Percentiles rank a stretch among this genome's conserved stretches.
Conservation (phyloP, 1,140 invertebrate species). For the Habropoda laboriosa region DNA sequence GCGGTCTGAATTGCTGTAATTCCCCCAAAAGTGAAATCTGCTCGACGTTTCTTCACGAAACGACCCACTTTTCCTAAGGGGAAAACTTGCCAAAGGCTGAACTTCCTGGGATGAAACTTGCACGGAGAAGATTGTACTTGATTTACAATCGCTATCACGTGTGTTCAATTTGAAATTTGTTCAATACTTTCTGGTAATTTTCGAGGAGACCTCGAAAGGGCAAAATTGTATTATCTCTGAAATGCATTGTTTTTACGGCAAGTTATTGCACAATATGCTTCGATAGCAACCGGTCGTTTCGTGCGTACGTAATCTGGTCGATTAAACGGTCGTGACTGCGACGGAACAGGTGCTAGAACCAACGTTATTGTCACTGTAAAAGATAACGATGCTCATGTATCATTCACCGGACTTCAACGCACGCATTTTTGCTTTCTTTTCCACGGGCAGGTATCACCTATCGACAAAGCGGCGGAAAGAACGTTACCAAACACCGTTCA, state of each 20-base stretch:
- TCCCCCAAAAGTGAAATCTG: slow-evolving; percentile 70
- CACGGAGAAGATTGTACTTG: too few relatives aligned
- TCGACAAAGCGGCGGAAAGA: too few relatives aligned
- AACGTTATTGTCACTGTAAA: slow-evolving; percentile 45
- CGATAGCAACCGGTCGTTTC: slow-evolving; percentile 26
- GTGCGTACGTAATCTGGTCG: slow-evolving; percentile 27
- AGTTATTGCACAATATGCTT: not conserved
- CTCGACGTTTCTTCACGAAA: not conserved
- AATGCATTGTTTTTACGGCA: not conserved
- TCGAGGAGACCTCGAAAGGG: not conserved
- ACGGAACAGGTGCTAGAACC: slow-evolving; percentile 30
- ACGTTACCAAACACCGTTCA: not conserved
- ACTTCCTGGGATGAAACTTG: too few relatives aligned
- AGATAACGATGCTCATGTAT: slow-evolving; percentile 22
- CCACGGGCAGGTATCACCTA: not conserved
- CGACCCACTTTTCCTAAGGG: not conserved
- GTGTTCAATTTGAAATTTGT: too few relatives aligned
- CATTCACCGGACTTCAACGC: not conserved
- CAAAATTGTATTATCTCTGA: not conserved
- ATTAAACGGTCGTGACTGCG: slow-evolving; percentile 36
- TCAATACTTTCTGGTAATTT: too few relatives aligned
- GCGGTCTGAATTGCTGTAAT: not conserved
- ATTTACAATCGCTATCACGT: too few relatives aligned
- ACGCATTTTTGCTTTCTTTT: not conserved
- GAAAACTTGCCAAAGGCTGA: not conserved